Conservation (phyloP, 2,113 vertebrate species). For the Psammodynastes pulverulentus region DNA sequence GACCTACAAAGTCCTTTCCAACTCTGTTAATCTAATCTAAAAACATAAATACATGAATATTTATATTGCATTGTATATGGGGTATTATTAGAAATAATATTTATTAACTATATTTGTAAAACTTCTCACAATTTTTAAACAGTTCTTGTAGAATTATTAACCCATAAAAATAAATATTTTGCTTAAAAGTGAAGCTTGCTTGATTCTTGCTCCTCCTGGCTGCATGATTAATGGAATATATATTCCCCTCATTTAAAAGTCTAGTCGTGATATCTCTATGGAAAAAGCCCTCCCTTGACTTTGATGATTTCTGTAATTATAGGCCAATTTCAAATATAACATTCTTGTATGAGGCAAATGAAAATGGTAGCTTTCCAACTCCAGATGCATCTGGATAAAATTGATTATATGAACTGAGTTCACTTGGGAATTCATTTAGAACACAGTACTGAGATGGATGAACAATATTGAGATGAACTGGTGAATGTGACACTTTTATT, state of each 20-base stretch:
- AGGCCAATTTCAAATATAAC: not conserved
- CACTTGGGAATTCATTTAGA: not conserved
- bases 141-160: constrained; percentile 57
- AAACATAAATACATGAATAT: not conserved
- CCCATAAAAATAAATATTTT: constrained; percentile 27
- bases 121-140: constrained; percentile 55
- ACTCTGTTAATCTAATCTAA: too few species aligned
- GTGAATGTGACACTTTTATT: not conserved
- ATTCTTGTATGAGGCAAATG: not conserved
- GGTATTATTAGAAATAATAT: not conserved
- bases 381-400: not conserved
- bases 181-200: not conserved
- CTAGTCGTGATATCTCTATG: not conserved
- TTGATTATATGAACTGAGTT: not conserved
- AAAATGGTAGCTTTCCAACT: not conserved
- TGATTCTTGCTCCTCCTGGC: not conserved
- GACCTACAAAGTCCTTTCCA: too few species aligned
- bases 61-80: not conserved
- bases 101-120: constrained; percentile 47
- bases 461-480: not conserved
- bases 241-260: not conserved
- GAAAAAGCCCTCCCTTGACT: not conserved
- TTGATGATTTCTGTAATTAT: not conserved
- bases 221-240: not conserved
- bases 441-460: not conserved